These are phyloP conservation scores for Enchytraeus crypticus DNA, from an alignment of 2,888 invertebrate genomes.

Conservation along the genomic window DNA sequence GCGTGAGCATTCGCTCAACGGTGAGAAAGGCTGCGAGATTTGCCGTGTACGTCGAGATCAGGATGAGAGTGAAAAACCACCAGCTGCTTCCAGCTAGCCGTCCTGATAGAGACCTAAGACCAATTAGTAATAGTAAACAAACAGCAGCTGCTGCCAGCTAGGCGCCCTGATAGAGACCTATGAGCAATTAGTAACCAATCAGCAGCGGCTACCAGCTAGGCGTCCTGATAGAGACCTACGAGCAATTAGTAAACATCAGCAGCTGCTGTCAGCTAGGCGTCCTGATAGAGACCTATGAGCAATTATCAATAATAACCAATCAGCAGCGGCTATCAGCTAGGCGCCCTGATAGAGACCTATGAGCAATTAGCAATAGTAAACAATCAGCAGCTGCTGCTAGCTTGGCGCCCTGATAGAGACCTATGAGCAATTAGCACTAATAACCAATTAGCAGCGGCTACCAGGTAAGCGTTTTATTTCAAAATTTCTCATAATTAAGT, in stretches of 20 bases:
- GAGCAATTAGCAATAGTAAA: slow-evolving; percentile 99
- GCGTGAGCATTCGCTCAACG: slow-evolving; percentile 88
- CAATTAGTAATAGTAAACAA: slow-evolving; percentile 99
- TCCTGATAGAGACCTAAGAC: slow-evolving; percentile 75
- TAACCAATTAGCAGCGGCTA: slow-evolving; percentile 98
- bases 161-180: slow-evolving; percentile 58
- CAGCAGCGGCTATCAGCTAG: slow-evolving; percentile 94
- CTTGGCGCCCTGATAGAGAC: slow-evolving; percentile 65
- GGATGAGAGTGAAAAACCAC: slow-evolving; percentile 98
- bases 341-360: slow-evolving; percentile 54
- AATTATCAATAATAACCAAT: slow-evolving; percentile 99
- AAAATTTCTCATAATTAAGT: too few species aligned
- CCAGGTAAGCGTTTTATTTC: slow-evolving; percentile 96
- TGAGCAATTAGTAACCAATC: slow-evolving; percentile 99
- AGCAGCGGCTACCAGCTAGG: slow-evolving; percentile 92
- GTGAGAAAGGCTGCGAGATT: slow-evolving; percentile 90
- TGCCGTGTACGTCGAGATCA: slow-evolving; percentile 96
- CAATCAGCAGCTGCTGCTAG: slow-evolving; percentile 99
- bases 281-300: slow-evolving; percentile 48
- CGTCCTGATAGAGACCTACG: slow-evolving; percentile 56
- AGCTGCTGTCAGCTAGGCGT: slow-evolving; percentile 89
- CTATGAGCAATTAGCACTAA: slow-evolving; percentile 91
- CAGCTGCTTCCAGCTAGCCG: slow-evolving; percentile 94
- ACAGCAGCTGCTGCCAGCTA: slow-evolving; percentile 93
- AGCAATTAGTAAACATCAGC: slow-evolving; percentile 99